Evolutionary conservation across 1,140 invertebrate genomes (phyloP), one percentile per base, ranked within the genome.

Genomic region (Ooceraea biroi): DNA sequence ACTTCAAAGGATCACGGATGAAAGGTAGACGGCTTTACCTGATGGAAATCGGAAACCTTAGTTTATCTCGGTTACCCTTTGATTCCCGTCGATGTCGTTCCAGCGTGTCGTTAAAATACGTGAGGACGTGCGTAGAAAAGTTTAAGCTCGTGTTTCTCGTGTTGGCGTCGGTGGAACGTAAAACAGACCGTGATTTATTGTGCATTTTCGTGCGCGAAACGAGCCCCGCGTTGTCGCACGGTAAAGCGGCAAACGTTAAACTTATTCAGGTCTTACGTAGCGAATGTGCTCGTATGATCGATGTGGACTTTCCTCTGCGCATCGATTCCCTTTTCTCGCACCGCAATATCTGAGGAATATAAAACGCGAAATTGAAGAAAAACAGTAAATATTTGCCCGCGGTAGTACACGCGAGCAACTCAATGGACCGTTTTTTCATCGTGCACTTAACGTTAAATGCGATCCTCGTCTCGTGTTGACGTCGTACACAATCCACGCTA

Each of bases 1-100:
- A 66, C 36, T 80, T 80, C 76, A 80, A 80, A 80, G 41, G 74
- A 7, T 46, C 17, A 25, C 25, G 22, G 76, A 80, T 71, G 27
- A 80, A 80, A 80, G 50, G 76, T 22, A 57, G 76, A 69, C 25
- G 14, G 41, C 5, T 41, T 7, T 27, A 44, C 30, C 19, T 22
- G 48, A 30, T 63, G 76, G 76, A 71, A 80, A 80, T 71, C 50
- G 76, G 65, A 80, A 69, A 80, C 76, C 30, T 68, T 52, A 44
- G 74, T 78, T 68, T 68, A 30, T 19, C 76, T 57, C 65, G 41
- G 50, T 46, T 30, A 17, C 65, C 76, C 65, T 69, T 80, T 80
- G 50, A 71, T 71, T 80, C 17, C 30, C 25, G 36, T 69, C 41
- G 50, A 14, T 36, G 65, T 44, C 27, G 22, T 57, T 66, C 19